Evolutionary conservation across 2,113 vertebrate genomes (phyloP), one percentile per base, ranked within the genome.

Genomic region (Pterocles orientalis): DNA sequence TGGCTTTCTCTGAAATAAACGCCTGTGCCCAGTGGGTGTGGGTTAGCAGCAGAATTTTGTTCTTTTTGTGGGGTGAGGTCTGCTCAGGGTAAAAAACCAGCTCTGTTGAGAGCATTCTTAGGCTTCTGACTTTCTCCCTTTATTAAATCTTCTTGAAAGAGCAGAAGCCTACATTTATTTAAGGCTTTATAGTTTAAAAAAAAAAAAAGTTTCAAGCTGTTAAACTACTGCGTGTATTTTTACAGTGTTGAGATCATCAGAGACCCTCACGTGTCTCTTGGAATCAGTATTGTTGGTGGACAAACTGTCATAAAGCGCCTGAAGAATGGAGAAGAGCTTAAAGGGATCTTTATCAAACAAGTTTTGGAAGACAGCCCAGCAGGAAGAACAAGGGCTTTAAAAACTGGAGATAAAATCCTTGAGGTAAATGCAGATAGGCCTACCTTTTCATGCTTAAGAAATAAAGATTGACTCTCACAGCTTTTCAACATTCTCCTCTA

Each of bases 321-420:
- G 91, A 99, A 98, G 96, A 99, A 99, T 83, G 99, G 99, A 60
- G 99, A 99, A 90, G 99, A 99, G 39, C 98, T 99, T 83, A 99
- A 99, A 97, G 99, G 99, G 18, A 99, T 99, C 97, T 99, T 99
- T 97, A 99, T 99, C 97, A 99, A 99, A 90, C 99, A 99, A 96
- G 99, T 99, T 57, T 92, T 99, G 88, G 96, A 98, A 56, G 98
- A 98, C 82, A 99, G 99, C 87, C 99, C 99, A 26, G 99, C 99
- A 18, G 99, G 98, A 94, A 98, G 96, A 80, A 98, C 98, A 9
- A 95, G 93, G 2, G 97, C 98, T 56, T 98, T 99, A 78, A 99
- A 99, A 98, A 99, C 99, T 31, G 99, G 99, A 86, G 99, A 99
- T 98, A 99, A 99, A 98, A 99, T 99, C 97, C 98, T 99, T 79